Conservation (phyloP, 2,113 vertebrate genomes). For the Oreotragus oreotragus region DNA sequence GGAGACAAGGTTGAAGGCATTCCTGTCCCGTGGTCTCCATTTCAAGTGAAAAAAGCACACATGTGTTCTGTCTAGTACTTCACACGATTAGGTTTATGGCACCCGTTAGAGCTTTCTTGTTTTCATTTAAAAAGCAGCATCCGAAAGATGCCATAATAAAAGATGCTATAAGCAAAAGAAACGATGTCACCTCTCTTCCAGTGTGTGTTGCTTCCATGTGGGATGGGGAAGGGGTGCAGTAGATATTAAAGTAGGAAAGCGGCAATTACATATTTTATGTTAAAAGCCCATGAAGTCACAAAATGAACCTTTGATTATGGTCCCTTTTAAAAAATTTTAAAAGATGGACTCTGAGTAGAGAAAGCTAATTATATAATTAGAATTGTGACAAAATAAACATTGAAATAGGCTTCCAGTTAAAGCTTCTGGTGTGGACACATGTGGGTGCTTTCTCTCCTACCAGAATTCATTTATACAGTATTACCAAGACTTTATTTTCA, state of each 20-base stretch:
- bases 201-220: background rate
- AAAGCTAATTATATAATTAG: background rate
- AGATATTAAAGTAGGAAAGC: background rate
- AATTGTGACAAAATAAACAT: background rate
- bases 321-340: background rate
- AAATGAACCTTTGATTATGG: background rate
- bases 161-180: background rate
- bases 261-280: background rate
- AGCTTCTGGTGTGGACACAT: fast-evolving
- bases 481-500: background rate
- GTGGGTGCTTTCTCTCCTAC: background rate
- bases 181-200: background rate
- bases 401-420: background rate
- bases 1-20: no score
- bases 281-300: background rate
- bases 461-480: background rate
- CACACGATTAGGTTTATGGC: background rate
- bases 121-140: background rate
- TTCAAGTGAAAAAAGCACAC: background rate
- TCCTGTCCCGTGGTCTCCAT: background rate
- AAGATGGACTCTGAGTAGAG: background rate
- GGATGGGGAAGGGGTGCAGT: fast-evolving
- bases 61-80: background rate
- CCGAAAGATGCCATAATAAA: background rate
- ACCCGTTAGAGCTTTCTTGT: background rate